Conservation (phyloP, 2,888 invertebrate species). For the Amblyteles armatorius region DNA sequence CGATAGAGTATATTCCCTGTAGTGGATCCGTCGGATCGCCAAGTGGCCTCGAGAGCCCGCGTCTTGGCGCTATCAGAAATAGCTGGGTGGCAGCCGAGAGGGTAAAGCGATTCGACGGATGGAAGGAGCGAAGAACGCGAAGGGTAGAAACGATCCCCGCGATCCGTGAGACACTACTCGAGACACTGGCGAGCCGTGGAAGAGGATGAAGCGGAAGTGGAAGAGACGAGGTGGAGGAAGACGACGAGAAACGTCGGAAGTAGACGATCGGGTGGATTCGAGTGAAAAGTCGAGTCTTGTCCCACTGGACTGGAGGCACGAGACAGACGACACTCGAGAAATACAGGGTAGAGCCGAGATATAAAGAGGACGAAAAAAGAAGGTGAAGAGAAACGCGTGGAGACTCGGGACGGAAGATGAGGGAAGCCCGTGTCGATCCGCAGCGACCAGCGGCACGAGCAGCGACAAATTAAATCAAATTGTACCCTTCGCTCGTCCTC, state of each 20-base stretch:
- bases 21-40: slow-evolving; percentile 55
- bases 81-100: slow-evolving; percentile 59
- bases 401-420: slow-evolving; percentile 21
- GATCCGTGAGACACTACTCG: slow-evolving; percentile 53
- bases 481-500: slow-evolving; percentile 69
- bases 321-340: slow-evolving; percentile 57
- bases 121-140: slow-evolving; percentile 45
- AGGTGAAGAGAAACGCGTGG: slow-evolving; percentile 3
- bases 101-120: slow-evolving; percentile 70
- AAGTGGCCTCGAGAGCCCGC: slow-evolving; percentile 59
- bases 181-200: slow-evolving; percentile 52
- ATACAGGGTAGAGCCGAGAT: slow-evolving; percentile 13
- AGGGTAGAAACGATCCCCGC: slow-evolving; percentile 59
- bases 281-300: slow-evolving; percentile 48
- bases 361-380: background rate
- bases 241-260: slow-evolving; percentile 70
- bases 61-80: slow-evolving; percentile 57
- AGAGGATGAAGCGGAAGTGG: slow-evolving; percentile 11
- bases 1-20: slow-evolving; percentile 41
- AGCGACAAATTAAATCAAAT: slow-evolving; percentile 77
- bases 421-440: slow-evolving; percentile 21
- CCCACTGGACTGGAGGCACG: slow-evolving; percentile 26
- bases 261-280: slow-evolving; percentile 58
- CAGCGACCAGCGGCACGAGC: slow-evolving; percentile 12
- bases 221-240: slow-evolving; percentile 32